Percentiles rank a stretch among this genome's conserved stretches.
Evolutionary conservation across 2,797 vertebrate species (phyloP).

Genomic region (Rhinichthys osculus): DNA sequence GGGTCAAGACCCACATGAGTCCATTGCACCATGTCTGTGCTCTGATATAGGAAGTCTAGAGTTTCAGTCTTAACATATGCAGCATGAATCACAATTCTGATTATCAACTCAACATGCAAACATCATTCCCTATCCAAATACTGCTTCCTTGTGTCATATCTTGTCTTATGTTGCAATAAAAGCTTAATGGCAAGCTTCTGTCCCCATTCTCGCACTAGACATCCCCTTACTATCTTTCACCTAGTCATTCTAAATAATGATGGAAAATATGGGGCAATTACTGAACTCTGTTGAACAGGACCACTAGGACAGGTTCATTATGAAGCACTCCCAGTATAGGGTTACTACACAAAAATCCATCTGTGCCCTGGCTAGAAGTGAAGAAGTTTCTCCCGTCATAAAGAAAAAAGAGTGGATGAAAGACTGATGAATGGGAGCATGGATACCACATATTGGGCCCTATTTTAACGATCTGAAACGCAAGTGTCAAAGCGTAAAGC

Average conservation of each 20-base stretch:
- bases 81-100: conserved; percentile 20
- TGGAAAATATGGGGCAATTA: conserved; percentile 22
- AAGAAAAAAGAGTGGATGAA: conserved; percentile 12
- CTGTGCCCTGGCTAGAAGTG: background rate
- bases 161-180: conserved; percentile 8
- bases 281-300: conserved; percentile 33
- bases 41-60: conserved; percentile 81
- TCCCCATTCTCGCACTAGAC: conserved; percentile 29
- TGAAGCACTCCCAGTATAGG: conserved; percentile 52
- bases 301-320: conserved; percentile 61
- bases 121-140: conserved; percentile 63
- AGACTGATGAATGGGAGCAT: conserved; percentile 1
- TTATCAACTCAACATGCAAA: background rate
- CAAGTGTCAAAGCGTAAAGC: too few relatives aligned
- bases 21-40: background rate
- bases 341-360: conserved; percentile 37
- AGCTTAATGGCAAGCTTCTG: background rate
- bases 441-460: background rate
- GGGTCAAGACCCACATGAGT: conserved; percentile 12
- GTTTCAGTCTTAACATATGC: conserved; percentile 40
- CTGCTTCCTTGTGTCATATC: background rate
- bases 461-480: too few relatives aligned
- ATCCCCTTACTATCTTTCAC: conserved; percentile 49
- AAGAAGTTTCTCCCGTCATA: background rate
- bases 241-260: conserved; percentile 29